Percentiles rank a stretch among this genome's conserved stretches.
phyloP scores from a whole-genome alignment of 2,888 invertebrate genomes.

The Cephalotes varians region DNA sequence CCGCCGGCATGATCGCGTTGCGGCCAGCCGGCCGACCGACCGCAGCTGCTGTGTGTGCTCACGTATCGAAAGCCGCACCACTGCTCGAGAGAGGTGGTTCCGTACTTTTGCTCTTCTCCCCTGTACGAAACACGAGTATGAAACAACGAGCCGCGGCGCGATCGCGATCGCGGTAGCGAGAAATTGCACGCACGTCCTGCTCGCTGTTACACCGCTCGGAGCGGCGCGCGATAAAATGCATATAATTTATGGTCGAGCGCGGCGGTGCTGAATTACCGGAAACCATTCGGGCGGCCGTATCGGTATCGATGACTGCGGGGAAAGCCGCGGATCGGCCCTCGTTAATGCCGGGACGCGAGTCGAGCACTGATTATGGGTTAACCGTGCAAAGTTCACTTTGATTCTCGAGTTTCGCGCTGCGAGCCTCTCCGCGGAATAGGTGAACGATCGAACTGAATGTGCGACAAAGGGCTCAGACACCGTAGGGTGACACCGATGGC shows the following conservation, averaged over 20 bases:
- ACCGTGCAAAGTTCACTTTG: conserved; percentile 60
- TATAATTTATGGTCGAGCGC: conserved; percentile 58
- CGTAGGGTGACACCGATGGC: background rate
- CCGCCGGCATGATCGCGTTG: conserved; percentile 33
- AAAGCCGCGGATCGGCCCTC: conserved; percentile 54
- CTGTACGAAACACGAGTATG: conserved; percentile 32
- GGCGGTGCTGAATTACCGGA: conserved; percentile 59
- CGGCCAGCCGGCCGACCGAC: conserved; percentile 17
- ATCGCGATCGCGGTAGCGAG: conserved; percentile 25
- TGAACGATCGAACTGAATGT: conserved; percentile 26
- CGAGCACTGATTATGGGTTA: conserved; percentile 50
- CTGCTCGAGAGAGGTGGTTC: background rate
- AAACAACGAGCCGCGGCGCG: conserved; percentile 34
- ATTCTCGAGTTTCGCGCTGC: conserved; percentile 39
- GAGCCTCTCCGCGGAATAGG: conserved; percentile 9
- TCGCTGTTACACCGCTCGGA: conserved; percentile 28
- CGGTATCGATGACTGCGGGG: conserved; percentile 55
- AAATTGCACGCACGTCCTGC: conserved; percentile 37
- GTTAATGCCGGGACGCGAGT: conserved; percentile 46
- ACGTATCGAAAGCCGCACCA: conserved; percentile 5
- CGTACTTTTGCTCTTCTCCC: conserved; percentile 1
- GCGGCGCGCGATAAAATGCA: conserved; percentile 62
- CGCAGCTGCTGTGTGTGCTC: conserved; percentile 18
- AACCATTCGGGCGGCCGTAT: conserved; percentile 57
- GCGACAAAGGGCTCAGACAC: conserved; percentile 21